These are phyloP conservation scores for Syngnathus floridae DNA, from an alignment of 2,113 vertebrate species.

Conservation along the genomic window DNA sequence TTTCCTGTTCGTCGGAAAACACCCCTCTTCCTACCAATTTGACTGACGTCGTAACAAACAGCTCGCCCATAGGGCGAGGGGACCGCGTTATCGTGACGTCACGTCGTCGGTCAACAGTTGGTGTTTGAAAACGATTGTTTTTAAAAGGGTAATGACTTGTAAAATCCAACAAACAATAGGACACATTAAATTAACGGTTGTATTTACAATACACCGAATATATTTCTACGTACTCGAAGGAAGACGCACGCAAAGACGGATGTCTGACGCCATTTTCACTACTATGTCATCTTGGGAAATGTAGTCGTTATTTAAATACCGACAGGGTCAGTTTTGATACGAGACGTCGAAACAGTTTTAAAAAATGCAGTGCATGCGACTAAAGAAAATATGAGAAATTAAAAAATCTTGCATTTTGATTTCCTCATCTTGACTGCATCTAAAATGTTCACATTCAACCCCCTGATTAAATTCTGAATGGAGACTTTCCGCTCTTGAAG, in stretches of 20 bases:
- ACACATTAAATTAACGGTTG: not conserved
- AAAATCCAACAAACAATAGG: not conserved
- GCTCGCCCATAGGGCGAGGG: slow-evolving; percentile 10
- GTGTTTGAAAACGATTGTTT: not conserved
- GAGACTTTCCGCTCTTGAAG: too few species aligned
- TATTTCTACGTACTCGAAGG: not conserved
- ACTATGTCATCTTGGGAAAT: slow-evolving; percentile 49
- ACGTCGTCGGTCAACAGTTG: slow-evolving; percentile 46
- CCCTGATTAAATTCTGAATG: too few species aligned
- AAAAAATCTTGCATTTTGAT: too few species aligned
- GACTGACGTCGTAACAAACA: slow-evolving; percentile 49
- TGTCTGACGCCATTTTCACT: not conserved
- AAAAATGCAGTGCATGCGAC: too few species aligned
- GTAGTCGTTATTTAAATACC: slow-evolving; percentile 40
- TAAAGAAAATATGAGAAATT: too few species aligned
- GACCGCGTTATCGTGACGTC: slow-evolving; percentile 22
- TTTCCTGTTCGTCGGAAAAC: slow-evolving; percentile 41
- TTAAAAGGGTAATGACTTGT: not conserved
- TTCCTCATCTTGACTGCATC: too few species aligned
- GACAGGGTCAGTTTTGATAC: not conserved
- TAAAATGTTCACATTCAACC: too few species aligned
- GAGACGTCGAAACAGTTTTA: too few species aligned
- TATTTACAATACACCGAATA: not conserved
- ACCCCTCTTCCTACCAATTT: slow-evolving; percentile 38
- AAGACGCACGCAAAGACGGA: not conserved